Evolutionary conservation across 2,113 vertebrate genomes (phyloP).

Genomic region (Megalops atlanticus): DNA sequence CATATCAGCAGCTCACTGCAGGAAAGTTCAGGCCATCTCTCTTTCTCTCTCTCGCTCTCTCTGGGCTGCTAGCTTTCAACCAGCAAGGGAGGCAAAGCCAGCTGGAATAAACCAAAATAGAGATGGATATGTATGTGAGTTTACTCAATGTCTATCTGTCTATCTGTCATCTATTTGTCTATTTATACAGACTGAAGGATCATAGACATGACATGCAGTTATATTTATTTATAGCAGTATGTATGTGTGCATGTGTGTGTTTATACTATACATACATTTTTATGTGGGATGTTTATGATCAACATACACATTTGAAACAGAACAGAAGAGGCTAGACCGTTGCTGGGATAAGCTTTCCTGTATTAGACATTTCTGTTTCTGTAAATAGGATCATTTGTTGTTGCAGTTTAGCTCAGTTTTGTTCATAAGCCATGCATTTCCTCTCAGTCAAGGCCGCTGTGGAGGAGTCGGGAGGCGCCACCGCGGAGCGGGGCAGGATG

Average conservation of each 20-base stretch:
- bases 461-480: background rate
- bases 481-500: background rate
- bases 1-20: background rate
- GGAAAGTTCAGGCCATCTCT: background rate
- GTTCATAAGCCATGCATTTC: background rate
- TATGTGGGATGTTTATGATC: background rate
- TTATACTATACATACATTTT: background rate
- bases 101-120: too few species aligned
- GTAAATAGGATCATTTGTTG: background rate
- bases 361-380: background rate
- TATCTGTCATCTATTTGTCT: too few species aligned
- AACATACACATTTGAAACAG: background rate
- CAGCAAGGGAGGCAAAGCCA: too few species aligned
- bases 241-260: background rate
- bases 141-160: too few species aligned
- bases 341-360: background rate
- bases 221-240: background rate
- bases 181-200: too few species aligned
- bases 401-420: background rate
- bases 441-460: background rate
- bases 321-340: background rate
- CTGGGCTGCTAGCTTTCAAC: background rate
- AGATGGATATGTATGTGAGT: too few species aligned
- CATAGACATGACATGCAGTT: too few species aligned
- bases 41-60: constrained; percentile 11